Conservation (phyloP, 2,797 vertebrate genomes). For the Sebastes paucispinis region DNA sequence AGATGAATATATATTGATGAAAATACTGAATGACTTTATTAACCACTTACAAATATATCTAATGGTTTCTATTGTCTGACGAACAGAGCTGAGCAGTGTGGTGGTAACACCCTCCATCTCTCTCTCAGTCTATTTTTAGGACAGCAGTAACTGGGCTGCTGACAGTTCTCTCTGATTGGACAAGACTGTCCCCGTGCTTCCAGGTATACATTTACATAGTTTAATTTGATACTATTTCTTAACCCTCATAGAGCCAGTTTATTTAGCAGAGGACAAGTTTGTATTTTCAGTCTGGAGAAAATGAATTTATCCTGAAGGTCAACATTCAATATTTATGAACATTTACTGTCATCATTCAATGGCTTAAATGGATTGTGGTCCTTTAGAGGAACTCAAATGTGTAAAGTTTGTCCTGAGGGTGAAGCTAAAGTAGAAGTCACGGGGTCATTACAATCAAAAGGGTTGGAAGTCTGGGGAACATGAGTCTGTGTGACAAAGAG, state of each 20-base stretch:
- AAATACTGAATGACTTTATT: neutral
- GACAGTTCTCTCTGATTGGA: conserved; percentile 46
- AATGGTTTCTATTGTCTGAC: neutral
- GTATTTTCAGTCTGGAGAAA: neutral
- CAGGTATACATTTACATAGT: conserved; percentile 34
- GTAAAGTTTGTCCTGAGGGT: neutral
- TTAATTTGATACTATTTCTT: neutral
- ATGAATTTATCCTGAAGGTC: neutral
- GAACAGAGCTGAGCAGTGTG: neutral
- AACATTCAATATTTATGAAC: neutral
- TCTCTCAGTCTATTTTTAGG: conserved; percentile 51
- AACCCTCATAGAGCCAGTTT: neutral
- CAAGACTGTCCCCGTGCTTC: neutral
- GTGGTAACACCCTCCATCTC: neutral
- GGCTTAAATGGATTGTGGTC: neutral
- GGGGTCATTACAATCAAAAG: too few relatives aligned
- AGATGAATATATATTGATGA: too few relatives aligned
- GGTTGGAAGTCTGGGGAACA: neutral
- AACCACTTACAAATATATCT: neutral
- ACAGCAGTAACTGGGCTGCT: conserved; percentile 51
- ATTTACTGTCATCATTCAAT: neutral
- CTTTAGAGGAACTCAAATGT: neutral
- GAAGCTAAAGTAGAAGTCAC: neutral
- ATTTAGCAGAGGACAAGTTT: neutral
- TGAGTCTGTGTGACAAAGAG: neutral